These are phyloP conservation scores for Chloroceryle aenea DNA, from an alignment of 2,113 vertebrate genomes.

Conservation along the genomic window DNA sequence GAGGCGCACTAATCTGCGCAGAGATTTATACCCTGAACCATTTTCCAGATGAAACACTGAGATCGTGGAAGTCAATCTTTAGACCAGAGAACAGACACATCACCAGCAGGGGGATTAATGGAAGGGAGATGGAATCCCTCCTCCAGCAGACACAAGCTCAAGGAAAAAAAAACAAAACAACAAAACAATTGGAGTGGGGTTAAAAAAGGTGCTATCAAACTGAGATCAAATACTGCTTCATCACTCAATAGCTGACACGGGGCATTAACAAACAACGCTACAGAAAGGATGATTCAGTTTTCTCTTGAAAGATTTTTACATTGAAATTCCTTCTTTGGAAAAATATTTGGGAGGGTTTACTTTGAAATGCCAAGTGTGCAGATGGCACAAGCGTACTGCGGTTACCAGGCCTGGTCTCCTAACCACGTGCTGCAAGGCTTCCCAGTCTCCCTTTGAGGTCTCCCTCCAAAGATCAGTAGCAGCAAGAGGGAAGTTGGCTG, in stretches of 20 bases:
- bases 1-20: slow-evolving; percentile 3
- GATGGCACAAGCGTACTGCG: background rate
- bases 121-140: background rate
- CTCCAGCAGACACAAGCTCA: background rate
- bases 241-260: background rate
- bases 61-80: slow-evolving; percentile 14
- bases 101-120: background rate
- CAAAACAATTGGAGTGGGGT: too few species aligned
- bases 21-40: slow-evolving; percentile 23
- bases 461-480: background rate
- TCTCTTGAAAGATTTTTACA: background rate
- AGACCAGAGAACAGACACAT: background rate
- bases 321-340: background rate
- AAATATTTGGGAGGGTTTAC: background rate
- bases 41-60: slow-evolving; percentile 20
- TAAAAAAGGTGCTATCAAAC: background rate
- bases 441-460: background rate
- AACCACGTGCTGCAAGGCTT: background rate
- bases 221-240: slow-evolving; percentile 40
- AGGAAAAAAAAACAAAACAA: background rate
- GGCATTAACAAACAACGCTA: background rate
- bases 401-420: background rate
- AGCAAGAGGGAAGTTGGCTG: background rate
- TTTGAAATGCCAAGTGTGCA: background rate
- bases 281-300: background rate